phyloP scores from a whole-genome alignment of 2,888 invertebrate species.

The Agonum fuliginosum region DNA sequence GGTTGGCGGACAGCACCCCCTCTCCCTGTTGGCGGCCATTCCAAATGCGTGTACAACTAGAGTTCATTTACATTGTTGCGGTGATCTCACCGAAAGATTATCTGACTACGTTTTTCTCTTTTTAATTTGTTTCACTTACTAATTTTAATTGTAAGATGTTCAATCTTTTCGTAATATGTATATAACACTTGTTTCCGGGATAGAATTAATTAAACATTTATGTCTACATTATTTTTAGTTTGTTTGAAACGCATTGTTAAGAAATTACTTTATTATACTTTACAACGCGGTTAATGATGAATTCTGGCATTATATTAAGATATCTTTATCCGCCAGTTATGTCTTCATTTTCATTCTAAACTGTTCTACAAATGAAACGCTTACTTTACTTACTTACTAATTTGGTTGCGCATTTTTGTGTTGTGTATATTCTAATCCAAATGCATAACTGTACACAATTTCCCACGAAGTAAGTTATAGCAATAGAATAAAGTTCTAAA shows the following conservation, averaged over 20 bases:
- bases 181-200: constrained; percentile 42
- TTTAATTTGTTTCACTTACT: constrained; percentile 52
- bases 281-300: constrained; percentile 11
- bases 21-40: constrained; percentile 1
- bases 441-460: no score
- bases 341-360: constrained; percentile 3
- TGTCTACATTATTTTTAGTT: constrained; percentile 43
- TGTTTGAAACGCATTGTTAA: constrained; percentile 28
- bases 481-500: no score
- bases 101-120: constrained; percentile 32
- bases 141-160: constrained; percentile 48
- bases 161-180: constrained; percentile 46
- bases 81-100: constrained; percentile 52
- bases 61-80: constrained; percentile 57
- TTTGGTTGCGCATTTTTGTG: no score
- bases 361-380: no score
- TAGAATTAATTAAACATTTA: constrained; percentile 33
- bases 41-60: constrained; percentile 27
- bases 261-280: constrained; percentile 33
- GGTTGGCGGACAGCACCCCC: constrained; percentile 18
- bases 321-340: neutral
- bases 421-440: no score
- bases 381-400: no score
- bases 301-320: constrained; percentile 7
- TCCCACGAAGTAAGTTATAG: no score